These are phyloP conservation scores for Catharus ustulatus DNA, from an alignment of 2,797 vertebrate genomes.

Conservation along the genomic window DNA sequence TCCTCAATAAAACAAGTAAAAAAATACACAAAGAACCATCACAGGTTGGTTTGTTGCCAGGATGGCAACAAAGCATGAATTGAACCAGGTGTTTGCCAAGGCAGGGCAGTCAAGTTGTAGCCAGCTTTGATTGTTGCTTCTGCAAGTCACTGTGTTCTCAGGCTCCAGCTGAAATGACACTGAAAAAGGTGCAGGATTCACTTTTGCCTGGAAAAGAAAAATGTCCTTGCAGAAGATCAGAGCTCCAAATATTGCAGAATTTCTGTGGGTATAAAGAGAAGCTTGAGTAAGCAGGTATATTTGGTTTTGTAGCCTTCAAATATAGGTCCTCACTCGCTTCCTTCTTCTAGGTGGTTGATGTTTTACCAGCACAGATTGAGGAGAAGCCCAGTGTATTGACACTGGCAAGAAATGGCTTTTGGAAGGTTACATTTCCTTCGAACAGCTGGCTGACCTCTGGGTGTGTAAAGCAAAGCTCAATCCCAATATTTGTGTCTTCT, in stretches of 20 bases:
- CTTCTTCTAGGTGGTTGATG: background rate
- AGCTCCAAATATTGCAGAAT: background rate
- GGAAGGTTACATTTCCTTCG: background rate
- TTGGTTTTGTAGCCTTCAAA: background rate
- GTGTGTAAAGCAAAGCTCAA: background rate
- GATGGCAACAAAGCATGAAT: background rate
- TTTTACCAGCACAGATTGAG: background rate
- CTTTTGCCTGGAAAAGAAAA: background rate
- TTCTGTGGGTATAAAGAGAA: background rate
- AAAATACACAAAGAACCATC: background rate
- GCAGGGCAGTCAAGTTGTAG: background rate
- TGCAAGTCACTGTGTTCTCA: background rate
- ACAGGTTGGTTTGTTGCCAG: background rate
- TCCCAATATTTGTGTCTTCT: background rate
- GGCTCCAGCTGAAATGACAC: background rate
- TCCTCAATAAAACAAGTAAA: background rate
- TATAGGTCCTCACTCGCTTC: accelerated
- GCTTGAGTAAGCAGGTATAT: background rate
- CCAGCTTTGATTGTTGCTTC: background rate
- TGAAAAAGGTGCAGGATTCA: background rate
- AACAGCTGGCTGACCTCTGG: background rate
- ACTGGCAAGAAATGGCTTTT: background rate
- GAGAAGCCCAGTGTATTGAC: accelerated
- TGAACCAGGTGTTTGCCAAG: background rate
- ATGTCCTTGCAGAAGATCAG: background rate